Evolutionary conservation across 1,140 invertebrate genomes (phyloP).

Genomic region (Lanistes nyassanus): DNA sequence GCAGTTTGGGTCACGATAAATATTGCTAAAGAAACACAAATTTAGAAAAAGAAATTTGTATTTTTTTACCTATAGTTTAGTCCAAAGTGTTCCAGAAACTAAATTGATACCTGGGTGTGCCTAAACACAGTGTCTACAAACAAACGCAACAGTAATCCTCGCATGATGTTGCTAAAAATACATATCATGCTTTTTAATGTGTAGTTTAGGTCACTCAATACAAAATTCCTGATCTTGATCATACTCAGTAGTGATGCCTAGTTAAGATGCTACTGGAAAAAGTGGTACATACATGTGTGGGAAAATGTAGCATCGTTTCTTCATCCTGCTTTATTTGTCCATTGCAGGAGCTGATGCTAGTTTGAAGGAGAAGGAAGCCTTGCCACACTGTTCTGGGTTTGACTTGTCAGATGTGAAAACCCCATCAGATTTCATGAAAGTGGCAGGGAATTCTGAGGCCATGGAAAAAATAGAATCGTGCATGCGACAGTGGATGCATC

Average conservation of each 20-base stretch:
- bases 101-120: too few relatives aligned
- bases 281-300: too few relatives aligned
- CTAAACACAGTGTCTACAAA: too few relatives aligned
- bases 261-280: too few relatives aligned
- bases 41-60: too few relatives aligned
- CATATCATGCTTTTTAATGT: background rate
- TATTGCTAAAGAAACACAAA: too few relatives aligned
- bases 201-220: background rate
- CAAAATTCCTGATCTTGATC: background rate
- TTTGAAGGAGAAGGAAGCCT: conserved; percentile 63
- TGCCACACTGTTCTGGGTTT: conserved; percentile 61
- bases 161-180: background rate
- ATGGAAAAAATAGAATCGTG: conserved; percentile 63
- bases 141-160: background rate
- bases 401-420: conserved; percentile 59
- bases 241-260: background rate
- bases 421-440: conserved; percentile 57
- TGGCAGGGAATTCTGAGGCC: conserved; percentile 63
- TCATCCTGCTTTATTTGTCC: background rate
- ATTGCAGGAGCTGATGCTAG: conserved; percentile 65
- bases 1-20: too few relatives aligned
- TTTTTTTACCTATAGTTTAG: too few relatives aligned
- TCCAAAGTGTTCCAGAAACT: too few relatives aligned
- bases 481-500: conserved; percentile 65
- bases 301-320: background rate